Base-by-base conservation (phyloP, 2,888 invertebrate species). In the Hedya salicella region DNA sequence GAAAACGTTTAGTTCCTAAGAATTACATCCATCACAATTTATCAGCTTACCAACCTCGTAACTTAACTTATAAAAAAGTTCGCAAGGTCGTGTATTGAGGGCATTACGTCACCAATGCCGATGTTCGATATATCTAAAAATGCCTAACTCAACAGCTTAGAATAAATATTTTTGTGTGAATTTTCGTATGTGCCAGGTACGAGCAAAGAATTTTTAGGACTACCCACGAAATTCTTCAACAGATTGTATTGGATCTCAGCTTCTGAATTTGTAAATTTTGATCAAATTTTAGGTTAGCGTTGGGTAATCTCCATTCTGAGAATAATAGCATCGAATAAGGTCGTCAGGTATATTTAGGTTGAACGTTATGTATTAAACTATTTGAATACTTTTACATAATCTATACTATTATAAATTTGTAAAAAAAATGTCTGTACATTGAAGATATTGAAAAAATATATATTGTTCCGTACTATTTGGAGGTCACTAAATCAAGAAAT, bases 61-160 rank as follows among this genome's bases (percentile, higher is more conserved):
- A 46, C 68, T 65, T 63, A 56, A 66, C 61, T 50, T 30, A 52
- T 13, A 60, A 67, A 57, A 61, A 61, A 64, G 60, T 61, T 63
- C 25, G 46, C 64, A 64, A 67, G 64, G 67, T 16, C 64, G 59
- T n/a, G 16, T 46, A 46, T 57, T 16, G 42, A 30, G 17, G 25
- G 19, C 5, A 32, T 36, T 8, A 2, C n/a, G 6, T 5, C 2
- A 0, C 21, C 21, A 21, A 21, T n/a, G 21, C n/a, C n/a, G 48
- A 6, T 21, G 11, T 21, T 21, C 19, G 39, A 25, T 25, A 19
- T 52, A 17, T 19, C 8, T 32, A 13, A 39, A 40, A 61, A 44
- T 11, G 11, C 11, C 42, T 32, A 14, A 52, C 44, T 19, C 40
- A 3, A 16, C 40, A 9, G 14, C 14, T 21, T 14, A n/a, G 40